Evolutionary conservation across 2,888 invertebrate species (phyloP).

Genomic region (Periphyllus acericola): DNA sequence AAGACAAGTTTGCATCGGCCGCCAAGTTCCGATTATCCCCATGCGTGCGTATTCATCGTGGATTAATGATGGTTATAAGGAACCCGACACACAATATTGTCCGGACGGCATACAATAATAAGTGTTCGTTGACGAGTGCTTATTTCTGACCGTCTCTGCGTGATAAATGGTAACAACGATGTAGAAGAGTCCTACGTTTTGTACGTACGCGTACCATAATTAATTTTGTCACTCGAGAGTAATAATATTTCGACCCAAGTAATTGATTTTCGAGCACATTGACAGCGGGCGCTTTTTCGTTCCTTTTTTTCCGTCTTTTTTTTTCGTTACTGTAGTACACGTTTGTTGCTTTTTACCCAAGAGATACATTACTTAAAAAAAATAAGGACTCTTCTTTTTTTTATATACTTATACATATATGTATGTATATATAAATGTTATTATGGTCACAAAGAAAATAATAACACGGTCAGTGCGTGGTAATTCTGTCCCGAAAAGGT

Average conservation of each 20-base stretch:
- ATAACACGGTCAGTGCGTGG: constrained; percentile 17
- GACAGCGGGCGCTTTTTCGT: background rate
- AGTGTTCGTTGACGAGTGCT: constrained; percentile 12
- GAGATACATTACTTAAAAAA: background rate
- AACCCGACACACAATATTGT: background rate
- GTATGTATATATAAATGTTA: background rate
- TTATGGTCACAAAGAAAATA: constrained; percentile 25
- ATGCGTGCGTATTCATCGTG: background rate
- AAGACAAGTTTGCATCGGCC: constrained; percentile 5
- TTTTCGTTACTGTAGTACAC: background rate
- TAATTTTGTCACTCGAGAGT: constrained; percentile 37
- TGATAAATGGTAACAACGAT: constrained; percentile 8
- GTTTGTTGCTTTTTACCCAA: background rate
- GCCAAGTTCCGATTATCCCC: constrained; percentile 50
- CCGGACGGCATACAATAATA: background rate
- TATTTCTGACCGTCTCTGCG: background rate
- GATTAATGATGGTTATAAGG: constrained; percentile 34
- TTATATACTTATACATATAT: background rate
- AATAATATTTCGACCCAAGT: background rate
- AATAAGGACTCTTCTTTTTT: background rate
- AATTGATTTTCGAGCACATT: background rate
- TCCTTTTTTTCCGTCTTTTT: background rate
- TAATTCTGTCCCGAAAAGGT: constrained; percentile 1
- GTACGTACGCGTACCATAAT: constrained; percentile 16
- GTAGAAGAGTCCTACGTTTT: background rate